Evolutionary conservation across 2,797 vertebrate genomes (phyloP), one percentile per base, ranked within the genome.

Genomic region (Sebastes kiyomatsui): DNA sequence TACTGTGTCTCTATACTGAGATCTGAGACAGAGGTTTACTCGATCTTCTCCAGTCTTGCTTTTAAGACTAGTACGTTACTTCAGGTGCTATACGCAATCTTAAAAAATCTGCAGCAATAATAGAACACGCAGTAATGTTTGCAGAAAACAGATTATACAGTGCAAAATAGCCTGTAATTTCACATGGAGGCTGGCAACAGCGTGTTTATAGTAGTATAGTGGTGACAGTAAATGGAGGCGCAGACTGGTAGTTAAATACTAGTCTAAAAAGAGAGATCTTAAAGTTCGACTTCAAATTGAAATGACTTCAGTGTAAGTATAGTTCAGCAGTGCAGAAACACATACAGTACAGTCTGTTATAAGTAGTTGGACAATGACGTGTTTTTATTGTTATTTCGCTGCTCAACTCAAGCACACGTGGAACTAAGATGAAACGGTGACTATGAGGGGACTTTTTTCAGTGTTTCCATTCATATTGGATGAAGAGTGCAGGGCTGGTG

Each of bases 111-210:
- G 10, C 38, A 25, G 35, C 38, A 67, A 22, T 59, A 56, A 64
- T 22, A 60, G 22, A 70, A n/a, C n/a, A 49, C 5, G 16, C 4
- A 52, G 56, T 23, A 25, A n/a, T 65, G 46, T 54, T 73, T 52
- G 38, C 61, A 62, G 32, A 59, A 72, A 74, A 54, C 6, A 71
- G 33, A 77, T 42, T 69, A 61, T 13, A 67, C 28, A n/a, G 33
- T 42, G 33, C 38, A 54, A 55, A 67, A 14, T n/a, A 66, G 76
- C 55, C 72, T 87, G 35, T 76, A 67, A 84, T 81, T 84, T 83
- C 25, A 33, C 42, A 35, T 20, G 8, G 49, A 75, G 38, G 33
- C 54, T 64, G 61, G 16, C 58, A 74, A 61, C 72, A 66, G 32
- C 55, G 30, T 69, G 71, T 75, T 60, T 75, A 67, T 10, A 25